Conservation (phyloP, 53 echinoderm and acorn worm species). For the Apostichopus leukothele region DNA sequence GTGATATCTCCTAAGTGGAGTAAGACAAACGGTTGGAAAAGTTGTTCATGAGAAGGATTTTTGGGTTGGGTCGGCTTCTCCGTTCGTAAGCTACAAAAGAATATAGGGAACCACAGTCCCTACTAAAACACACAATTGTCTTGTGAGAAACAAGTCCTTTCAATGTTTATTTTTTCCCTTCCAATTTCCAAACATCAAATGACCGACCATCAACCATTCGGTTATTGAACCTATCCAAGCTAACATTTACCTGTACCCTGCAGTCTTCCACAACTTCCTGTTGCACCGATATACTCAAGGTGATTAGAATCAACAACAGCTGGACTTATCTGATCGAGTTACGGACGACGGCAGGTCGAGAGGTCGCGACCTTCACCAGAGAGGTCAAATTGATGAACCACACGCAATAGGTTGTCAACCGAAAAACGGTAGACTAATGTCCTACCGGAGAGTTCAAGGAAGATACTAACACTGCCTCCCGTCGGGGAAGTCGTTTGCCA, state of each 20-base stretch:
- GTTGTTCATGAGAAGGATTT: no score
- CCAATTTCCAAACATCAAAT: neutral
- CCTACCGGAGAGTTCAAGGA: no score
- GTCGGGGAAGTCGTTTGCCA: no score
- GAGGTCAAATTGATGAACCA: neutral
- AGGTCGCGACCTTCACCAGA: neutral
- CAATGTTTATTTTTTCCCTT: no score
- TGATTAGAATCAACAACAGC: neutral
- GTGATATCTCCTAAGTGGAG: no score
- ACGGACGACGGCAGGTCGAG: neutral
- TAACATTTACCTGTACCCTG: neutral
- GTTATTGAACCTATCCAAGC: neutral
- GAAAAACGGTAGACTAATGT: neutral
- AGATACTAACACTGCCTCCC: no score
- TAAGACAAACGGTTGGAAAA: no score
- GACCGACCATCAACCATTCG: neutral
- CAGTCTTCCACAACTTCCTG: neutral
- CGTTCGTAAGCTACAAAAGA: no score
- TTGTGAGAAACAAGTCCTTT: no score
- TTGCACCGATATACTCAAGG: neutral
- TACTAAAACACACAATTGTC: no score
- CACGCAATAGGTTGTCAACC: neutral
- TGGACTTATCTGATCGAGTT: neutral
- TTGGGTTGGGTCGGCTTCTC: no score
- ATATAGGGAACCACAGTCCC: no score